Conservation (phyloP, 2,797 vertebrate species). For the Synanceia verrucosa region DNA sequence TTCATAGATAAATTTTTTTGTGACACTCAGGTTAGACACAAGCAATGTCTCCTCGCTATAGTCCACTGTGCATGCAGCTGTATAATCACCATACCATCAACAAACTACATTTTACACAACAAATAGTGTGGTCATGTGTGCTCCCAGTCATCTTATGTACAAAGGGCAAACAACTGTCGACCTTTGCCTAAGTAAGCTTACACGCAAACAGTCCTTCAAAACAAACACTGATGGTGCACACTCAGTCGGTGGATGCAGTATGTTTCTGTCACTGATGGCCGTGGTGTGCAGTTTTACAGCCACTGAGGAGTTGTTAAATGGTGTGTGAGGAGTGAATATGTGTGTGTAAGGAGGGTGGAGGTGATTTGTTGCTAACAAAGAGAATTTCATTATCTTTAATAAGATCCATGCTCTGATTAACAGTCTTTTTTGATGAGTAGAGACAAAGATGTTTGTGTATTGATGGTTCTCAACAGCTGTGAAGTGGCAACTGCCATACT, state of each 20-base stretch:
- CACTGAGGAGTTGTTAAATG: neutral
- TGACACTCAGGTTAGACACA: constrained; percentile 34
- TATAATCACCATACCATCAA: neutral
- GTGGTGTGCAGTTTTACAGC: neutral
- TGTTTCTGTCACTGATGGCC: neutral
- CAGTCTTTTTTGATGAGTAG: constrained; percentile 3
- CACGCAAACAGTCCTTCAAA: constrained; percentile 44
- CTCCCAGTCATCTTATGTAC: neutral
- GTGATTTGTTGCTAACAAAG: neutral
- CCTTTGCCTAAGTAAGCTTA: neutral
- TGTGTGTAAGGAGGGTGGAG: neutral
- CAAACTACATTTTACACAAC: neutral
- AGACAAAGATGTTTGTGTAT: constrained; percentile 22
- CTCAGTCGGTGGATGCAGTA: neutral
- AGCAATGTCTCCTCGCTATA: constrained; percentile 12
- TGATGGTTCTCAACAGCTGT: constrained; percentile 43
- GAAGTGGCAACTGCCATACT: constrained; percentile 52
- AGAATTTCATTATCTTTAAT: neutral
- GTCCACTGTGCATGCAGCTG: neutral
- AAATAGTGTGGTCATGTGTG: neutral
- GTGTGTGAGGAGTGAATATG: neutral
- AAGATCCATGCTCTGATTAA: constrained; percentile 5
- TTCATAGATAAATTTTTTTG: constrained; percentile 56
- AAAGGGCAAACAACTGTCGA: neutral
- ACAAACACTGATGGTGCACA: constrained; percentile 36